Conservation (phyloP, 2,888 invertebrate species). For the Embidobia sp. region DNA sequence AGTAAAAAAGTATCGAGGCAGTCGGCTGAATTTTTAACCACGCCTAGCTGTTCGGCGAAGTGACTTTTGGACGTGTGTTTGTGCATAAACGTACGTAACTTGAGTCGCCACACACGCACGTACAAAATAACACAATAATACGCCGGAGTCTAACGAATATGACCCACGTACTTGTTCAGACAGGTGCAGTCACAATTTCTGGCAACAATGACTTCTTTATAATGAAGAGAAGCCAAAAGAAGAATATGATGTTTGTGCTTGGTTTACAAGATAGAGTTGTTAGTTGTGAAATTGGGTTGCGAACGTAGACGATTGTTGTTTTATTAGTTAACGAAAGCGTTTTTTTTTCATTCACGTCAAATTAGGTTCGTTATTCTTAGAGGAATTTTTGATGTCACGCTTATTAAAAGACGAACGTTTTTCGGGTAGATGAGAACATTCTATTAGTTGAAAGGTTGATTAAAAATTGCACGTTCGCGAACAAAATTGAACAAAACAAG, state of each 20-base stretch:
- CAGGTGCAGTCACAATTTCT: slow-evolving; percentile 49
- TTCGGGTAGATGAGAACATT: too few species aligned
- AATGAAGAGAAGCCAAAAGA: slow-evolving; percentile 44
- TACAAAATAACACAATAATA: slow-evolving; percentile 37
- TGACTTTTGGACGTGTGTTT: slow-evolving; percentile 26
- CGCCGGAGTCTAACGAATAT: slow-evolving; percentile 39
- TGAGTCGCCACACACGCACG: slow-evolving; percentile 10
- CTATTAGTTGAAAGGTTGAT: too few species aligned
- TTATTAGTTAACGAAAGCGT: slow-evolving; percentile 28
- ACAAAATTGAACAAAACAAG: too few species aligned
- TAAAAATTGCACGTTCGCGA: too few species aligned
- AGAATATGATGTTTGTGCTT: slow-evolving; percentile 38
- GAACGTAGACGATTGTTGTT: slow-evolving; percentile 9
- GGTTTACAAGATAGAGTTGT: slow-evolving; percentile 31
- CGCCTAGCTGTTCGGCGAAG: slow-evolving; percentile 3
- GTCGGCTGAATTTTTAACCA: slow-evolving; percentile 13
- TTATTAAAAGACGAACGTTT: too few species aligned
- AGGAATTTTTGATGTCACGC: background rate
- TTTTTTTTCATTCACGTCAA: background rate
- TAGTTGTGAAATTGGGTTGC: slow-evolving; percentile 40
- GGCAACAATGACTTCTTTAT: slow-evolving; percentile 57
- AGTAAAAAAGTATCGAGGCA: too few species aligned
- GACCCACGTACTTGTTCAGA: slow-evolving; percentile 40
- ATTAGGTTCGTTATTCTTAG: background rate
- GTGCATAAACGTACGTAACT: slow-evolving; percentile 14